Conservation (phyloP, 2,888 invertebrate species). For the Ophion slaviceki region DNA sequence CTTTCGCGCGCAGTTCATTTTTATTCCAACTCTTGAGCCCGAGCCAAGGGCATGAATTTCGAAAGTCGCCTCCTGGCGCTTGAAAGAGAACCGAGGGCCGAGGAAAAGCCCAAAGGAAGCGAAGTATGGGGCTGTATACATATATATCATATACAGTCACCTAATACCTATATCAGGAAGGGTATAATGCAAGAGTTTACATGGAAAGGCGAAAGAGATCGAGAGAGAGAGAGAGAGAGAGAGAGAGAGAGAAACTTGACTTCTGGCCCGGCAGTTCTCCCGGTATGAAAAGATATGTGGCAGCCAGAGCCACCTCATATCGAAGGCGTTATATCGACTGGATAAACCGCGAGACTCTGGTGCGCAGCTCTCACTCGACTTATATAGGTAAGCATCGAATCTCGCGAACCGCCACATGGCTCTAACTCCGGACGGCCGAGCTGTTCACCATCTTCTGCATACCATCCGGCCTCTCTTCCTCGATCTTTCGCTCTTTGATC, state of each 20-base stretch:
- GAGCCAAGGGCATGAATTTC: conserved; percentile 70
- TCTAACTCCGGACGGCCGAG: conserved; percentile 59
- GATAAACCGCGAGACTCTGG: conserved; percentile 75
- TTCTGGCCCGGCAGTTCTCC: conserved; percentile 53
- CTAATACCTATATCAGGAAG: conserved; percentile 27
- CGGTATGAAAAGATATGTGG: conserved; percentile 69
- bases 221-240: conserved; percentile 19
- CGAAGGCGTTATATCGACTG: conserved; percentile 80
- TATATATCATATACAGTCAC: conserved; percentile 16
- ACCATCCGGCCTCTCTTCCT: conserved; percentile 46
- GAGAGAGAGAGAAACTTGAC: conserved; percentile 59
- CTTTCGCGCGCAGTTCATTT: conserved; percentile 68
- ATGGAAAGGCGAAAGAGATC: conserved; percentile 57
- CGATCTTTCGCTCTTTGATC: conserved; percentile 56
- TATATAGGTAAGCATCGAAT: conserved; percentile 52
- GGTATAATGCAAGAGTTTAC: conserved; percentile 68
- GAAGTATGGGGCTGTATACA: conserved; percentile 26
- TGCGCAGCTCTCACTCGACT: conserved; percentile 42
- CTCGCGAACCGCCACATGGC: conserved; percentile 62
- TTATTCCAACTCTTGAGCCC: conserved; percentile 68
- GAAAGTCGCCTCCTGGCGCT: conserved; percentile 63
- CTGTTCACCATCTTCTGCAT: conserved; percentile 47
- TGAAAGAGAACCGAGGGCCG: conserved; percentile 57
- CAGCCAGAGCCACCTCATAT: conserved; percentile 76
- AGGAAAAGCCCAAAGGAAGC: conserved; percentile 56